phyloP scores from a whole-genome alignment of 1,140 invertebrate genomes.

The Pseudachorutes palmiensis region DNA sequence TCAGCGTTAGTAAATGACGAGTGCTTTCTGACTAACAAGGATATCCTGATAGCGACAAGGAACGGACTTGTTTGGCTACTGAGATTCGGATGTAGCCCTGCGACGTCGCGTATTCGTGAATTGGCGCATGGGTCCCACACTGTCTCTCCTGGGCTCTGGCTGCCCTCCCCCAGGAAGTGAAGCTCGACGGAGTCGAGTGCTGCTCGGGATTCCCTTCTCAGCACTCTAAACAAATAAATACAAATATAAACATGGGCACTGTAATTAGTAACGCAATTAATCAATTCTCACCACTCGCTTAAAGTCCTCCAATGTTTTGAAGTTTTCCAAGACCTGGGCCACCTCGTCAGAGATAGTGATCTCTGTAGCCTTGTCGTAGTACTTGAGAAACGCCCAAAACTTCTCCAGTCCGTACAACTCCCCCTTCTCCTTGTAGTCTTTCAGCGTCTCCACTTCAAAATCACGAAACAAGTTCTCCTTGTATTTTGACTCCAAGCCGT shows the following conservation, averaged over 20 bases:
- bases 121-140: constrained; percentile 22
- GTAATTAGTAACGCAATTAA: neutral
- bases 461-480: constrained; percentile 84
- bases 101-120: constrained; percentile 20
- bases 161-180: constrained; percentile 19
- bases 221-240: constrained; percentile 20
- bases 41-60: neutral
- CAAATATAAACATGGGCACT: neutral
- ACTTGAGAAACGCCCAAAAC: constrained; percentile 91
- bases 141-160: too few species aligned
- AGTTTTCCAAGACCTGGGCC: constrained; percentile 71
- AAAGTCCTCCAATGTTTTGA: constrained; percentile 93
- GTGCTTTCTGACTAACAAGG: neutral
- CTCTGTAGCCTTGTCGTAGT: constrained; percentile 58
- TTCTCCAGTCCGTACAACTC: constrained; percentile 97
- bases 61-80: constrained; percentile 1
- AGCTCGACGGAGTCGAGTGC: constrained; percentile 10
- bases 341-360: constrained; percentile 74
- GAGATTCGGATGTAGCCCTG: constrained; percentile 31
- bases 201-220: constrained; percentile 21
- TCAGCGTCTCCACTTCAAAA: constrained; percentile 88
- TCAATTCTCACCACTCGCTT: constrained; percentile 30
- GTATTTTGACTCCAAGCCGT: constrained; percentile 93
- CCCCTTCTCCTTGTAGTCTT: constrained; percentile 63
- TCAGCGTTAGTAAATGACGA: too few species aligned